These are phyloP conservation scores for Megathymus violae DNA, from an alignment of 1,140 invertebrate genomes.

Conservation along the genomic window DNA sequence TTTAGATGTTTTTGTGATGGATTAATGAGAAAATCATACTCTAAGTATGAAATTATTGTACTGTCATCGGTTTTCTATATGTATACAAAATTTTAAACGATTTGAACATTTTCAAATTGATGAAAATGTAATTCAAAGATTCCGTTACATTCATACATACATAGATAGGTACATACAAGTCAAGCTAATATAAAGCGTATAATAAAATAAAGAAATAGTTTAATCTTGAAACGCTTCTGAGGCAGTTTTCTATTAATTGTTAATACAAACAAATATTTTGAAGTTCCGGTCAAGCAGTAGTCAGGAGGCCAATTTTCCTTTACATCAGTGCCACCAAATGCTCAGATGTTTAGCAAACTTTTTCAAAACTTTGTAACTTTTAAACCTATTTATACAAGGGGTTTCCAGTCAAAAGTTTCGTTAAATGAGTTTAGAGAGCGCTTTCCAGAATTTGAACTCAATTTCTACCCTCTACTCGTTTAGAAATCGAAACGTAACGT, in stretches of 20 bases:
- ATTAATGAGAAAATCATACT: too few relatives aligned
- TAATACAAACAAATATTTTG: slow-evolving; percentile 26
- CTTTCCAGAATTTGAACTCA: slow-evolving; percentile 8
- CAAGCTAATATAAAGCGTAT: too few relatives aligned
- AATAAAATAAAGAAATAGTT: too few relatives aligned
- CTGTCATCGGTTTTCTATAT: too few relatives aligned
- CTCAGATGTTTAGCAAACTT: slow-evolving; percentile 29
- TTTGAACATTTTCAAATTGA: too few relatives aligned
- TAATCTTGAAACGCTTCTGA: too few relatives aligned
- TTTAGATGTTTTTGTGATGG: too few relatives aligned
- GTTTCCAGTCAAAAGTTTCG: slow-evolving; percentile 19
- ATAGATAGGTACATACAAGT: too few relatives aligned
- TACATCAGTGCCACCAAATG: slow-evolving; percentile 4
- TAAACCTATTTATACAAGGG: slow-evolving; percentile 28
- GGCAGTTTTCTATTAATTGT: background rate
- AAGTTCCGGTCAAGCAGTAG: slow-evolving; percentile 3
- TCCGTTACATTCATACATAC: too few relatives aligned
- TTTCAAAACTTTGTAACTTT: slow-evolving; percentile 24
- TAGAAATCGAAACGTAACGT: slow-evolving; percentile 24
- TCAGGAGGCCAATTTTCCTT: slow-evolving; percentile 17
- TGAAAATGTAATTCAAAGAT: too few relatives aligned
- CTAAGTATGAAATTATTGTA: too few relatives aligned
- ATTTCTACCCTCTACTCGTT: slow-evolving; percentile 12
- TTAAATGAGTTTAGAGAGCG: slow-evolving; percentile 14
- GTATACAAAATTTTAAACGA: too few relatives aligned